Conservation (phyloP, 2,113 vertebrate genomes). For the Aspidoscelis tigris region DNA sequence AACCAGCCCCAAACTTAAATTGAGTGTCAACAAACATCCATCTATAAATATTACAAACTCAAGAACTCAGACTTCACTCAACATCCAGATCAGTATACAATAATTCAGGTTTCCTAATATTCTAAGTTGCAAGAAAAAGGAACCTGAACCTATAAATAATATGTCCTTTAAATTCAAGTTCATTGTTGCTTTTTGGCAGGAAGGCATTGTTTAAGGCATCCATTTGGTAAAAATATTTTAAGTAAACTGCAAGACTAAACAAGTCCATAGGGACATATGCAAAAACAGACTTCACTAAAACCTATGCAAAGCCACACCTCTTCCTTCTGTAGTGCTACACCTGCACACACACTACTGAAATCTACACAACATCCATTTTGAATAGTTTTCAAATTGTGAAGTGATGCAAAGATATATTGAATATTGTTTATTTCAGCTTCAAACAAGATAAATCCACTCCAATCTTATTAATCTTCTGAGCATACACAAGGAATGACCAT, state of each 20-base stretch:
- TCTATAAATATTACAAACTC: not conserved
- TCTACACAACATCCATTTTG: not conserved
- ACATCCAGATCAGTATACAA: not conserved
- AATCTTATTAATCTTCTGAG: not conserved
- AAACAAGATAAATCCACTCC: not conserved
- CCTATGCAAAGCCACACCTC: not conserved
- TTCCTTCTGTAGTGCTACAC: not conserved
- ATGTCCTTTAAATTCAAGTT: not conserved
- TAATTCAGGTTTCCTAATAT: not conserved
- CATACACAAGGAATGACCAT: not conserved
- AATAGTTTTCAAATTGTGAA: not conserved
- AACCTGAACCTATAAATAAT: not conserved
- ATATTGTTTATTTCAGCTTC: not conserved
- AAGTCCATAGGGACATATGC: not conserved
- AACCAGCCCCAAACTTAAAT: not conserved
- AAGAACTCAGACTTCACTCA: not conserved
- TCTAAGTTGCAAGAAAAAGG: not conserved
- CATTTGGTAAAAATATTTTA: not conserved
- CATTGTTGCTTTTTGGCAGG: not conserved
- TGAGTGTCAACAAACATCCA: not conserved
- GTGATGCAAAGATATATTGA: not conserved
- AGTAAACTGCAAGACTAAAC: not conserved
- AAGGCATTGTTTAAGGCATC: not conserved
- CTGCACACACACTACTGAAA: not conserved
- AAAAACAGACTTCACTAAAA: not conserved